phyloP scores from a whole-genome alignment of 2,888 invertebrate species.

The Cephalotes varians region DNA sequence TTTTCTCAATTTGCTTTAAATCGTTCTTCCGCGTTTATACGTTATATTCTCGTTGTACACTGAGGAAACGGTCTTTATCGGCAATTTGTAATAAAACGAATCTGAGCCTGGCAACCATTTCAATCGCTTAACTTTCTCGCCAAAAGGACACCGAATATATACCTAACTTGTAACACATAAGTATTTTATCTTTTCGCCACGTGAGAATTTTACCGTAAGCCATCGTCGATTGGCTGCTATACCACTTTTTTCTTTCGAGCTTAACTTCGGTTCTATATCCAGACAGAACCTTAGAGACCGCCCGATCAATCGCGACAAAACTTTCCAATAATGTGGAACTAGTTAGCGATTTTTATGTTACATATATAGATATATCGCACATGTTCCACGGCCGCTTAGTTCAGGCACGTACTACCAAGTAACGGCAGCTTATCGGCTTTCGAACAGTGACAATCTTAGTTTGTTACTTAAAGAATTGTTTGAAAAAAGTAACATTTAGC shows the following conservation, averaged over 20 bases:
- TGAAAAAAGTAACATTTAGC: not conserved
- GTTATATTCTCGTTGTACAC: not conserved
- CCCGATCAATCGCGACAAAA: constrained; percentile 68
- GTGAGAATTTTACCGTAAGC: constrained; percentile 74
- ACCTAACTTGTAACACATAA: constrained; percentile 48
- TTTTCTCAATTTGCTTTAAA: constrained; percentile 45
- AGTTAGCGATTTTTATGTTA: constrained; percentile 76
- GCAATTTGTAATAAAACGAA: constrained; percentile 2
- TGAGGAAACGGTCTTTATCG: constrained; percentile 12
- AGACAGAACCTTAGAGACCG: constrained; percentile 31
- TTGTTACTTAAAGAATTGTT: constrained; percentile 37
- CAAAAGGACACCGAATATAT: constrained; percentile 28
- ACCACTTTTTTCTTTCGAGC: constrained; percentile 76
- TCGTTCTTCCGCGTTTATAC: constrained; percentile 15
- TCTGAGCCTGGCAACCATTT: not conserved
- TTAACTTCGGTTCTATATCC: constrained; percentile 74
- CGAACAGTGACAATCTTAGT: constrained; percentile 46
- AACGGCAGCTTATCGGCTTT: constrained; percentile 56
- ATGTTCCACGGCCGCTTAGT: constrained; percentile 38
- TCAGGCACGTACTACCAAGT: constrained; percentile 60
- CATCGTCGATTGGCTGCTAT: constrained; percentile 74
- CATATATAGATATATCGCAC: constrained; percentile 53
- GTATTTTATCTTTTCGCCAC: constrained; percentile 66
- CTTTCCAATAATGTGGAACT: constrained; percentile 77
- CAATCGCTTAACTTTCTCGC: constrained; percentile 12